Base-by-base conservation (phyloP, 2,797 vertebrate genomes). In the Eospalax fontanierii region DNA sequence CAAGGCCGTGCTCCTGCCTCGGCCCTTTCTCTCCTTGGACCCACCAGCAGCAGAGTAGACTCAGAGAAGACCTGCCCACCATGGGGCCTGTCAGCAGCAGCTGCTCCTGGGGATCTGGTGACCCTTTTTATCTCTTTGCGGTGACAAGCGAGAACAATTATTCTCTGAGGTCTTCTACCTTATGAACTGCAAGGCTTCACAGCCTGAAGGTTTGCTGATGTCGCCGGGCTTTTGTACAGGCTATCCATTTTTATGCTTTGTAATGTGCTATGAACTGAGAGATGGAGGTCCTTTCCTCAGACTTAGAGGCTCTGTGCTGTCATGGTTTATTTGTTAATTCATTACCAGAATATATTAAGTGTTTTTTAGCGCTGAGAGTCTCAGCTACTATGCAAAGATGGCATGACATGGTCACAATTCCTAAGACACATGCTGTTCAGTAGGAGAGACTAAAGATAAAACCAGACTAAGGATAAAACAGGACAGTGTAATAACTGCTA, bases 91-190 rank as follows among this genome's bases (percentile, higher is more conserved):
- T 54, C 35, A 65, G 46, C 15, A 50, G 63, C 66, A 28, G 80
- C 2, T 26, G 33, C 63, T 40, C 66, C 28, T 24, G 87, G 71
- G 66, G 76, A 33, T 33, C 74, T 59, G 35, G 40, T 38, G 71
- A 68, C 18, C 7, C 15, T 65, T 71, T 68, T 50, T 92, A 66
- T 83, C 21, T 71, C 54, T 68, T 57, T 33, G 80, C 91, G 74
- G 22, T 91, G 94, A 87, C 84, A 89, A 73, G 79, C 43, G 71
- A 81, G 73, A 89, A 89, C 73, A 87, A 24, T 35, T 54, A 28
- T 40, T 70, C 63, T 83, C 83, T 76, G 59, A 35, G n/a, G 46
- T 74, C 89, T 50, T 89, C 83, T 61, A 40, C 19, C 50, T 22
- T 30, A 33, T 70, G 85, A 86, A 33, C 75, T 28, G 7, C 2